A percentile compares a stretch with the other conserved stretches of the same genome.
Evolutionary conservation across 2,888 invertebrate genomes (phyloP).

Genomic region (Orthonychiurus folsomi): DNA sequence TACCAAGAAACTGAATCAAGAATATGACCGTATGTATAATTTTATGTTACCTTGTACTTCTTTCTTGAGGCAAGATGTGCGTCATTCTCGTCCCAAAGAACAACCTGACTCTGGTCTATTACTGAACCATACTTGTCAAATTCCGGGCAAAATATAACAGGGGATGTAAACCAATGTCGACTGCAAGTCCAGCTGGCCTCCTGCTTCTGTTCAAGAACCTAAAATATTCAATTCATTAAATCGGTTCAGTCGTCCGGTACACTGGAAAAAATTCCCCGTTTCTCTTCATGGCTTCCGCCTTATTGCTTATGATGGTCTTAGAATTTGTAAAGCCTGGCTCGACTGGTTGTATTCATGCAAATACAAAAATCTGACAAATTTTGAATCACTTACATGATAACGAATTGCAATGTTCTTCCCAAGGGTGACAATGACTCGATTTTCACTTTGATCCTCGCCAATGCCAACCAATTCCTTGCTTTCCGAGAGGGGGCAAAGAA

Average conservation of each 20-base stretch:
- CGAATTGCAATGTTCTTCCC: constrained; percentile 37
- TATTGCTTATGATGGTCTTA: no score
- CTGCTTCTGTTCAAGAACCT: constrained; percentile 36
- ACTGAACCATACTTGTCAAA: constrained; percentile 33
- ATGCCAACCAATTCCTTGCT: constrained; percentile 33
- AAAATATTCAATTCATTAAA: background rate
- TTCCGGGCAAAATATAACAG: constrained; percentile 34
- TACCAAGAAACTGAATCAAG: no score
- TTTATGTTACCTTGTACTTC: constrained; percentile 36
- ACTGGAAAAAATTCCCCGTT: background rate
- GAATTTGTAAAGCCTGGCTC: no score
- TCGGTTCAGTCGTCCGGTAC: no score
- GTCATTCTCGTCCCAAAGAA: constrained; percentile 34
- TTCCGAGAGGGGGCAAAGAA: constrained; percentile 34
- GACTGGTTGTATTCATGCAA: no score
- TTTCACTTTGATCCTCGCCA: constrained; percentile 21
- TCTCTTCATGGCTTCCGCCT: background rate
- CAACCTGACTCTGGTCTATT: constrained; percentile 26
- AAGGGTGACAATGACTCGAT: constrained; percentile 32
- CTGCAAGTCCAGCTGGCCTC: constrained; percentile 35
- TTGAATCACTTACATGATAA: constrained; percentile 29
- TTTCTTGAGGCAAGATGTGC: constrained; percentile 19
- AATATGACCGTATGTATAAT: no score
- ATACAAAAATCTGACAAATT: background rate
- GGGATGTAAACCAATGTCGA: constrained; percentile 37